Conservation (phyloP, 2,888 invertebrate species). For the Julus scandinavius region DNA sequence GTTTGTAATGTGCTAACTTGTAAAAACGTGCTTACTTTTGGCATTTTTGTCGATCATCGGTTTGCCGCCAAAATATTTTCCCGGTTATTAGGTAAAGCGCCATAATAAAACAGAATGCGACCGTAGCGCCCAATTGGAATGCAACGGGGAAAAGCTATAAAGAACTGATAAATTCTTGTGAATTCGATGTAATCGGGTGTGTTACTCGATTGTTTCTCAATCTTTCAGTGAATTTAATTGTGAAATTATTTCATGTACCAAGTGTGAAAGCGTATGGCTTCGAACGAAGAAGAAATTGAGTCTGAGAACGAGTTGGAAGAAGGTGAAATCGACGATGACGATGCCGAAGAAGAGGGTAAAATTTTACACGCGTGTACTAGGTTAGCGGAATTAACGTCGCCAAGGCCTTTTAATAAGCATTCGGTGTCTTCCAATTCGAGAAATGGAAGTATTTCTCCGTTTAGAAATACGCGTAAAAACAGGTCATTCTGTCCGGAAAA, state of each 20-base stretch:
- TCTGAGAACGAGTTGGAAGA: conserved; percentile 51
- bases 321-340: conserved; percentile 55
- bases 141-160: neutral
- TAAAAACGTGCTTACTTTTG: too few relatives aligned
- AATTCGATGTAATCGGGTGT: neutral
- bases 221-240: neutral
- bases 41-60: too few relatives aligned
- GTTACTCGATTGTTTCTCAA: neutral
- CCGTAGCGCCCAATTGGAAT: neutral
- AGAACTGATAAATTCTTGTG: neutral
- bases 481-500: neutral
- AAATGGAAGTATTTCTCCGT: neutral
- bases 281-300: neutral
- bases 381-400: neutral
- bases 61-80: neutral
- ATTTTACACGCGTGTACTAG: neutral
- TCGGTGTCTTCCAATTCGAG: neutral
- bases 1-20: too few relatives aligned
- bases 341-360: conserved; percentile 43
- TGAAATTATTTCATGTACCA: neutral
- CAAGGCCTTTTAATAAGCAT: neutral
- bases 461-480: neutral
- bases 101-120: neutral
- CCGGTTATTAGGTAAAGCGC: neutral
- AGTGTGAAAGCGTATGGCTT: conserved; percentile 15